These are phyloP conservation scores for Oryzias melastigma DNA, from an alignment of 2,113 vertebrate species.

Conservation along the genomic window DNA sequence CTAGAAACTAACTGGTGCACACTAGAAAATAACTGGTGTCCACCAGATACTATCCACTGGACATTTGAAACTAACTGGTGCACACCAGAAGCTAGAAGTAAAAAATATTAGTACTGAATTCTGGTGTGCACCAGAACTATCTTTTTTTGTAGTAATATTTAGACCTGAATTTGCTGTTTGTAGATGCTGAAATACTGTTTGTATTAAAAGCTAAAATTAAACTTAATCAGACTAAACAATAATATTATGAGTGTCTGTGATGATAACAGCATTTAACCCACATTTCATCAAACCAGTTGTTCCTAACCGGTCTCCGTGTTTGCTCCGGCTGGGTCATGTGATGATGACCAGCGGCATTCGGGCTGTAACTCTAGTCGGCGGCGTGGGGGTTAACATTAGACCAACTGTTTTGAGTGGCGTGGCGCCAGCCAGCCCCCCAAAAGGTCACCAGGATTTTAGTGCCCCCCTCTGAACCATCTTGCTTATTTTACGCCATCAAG, in stretches of 20 bases:
- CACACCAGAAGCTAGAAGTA: too few relatives aligned
- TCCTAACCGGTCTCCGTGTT: constrained; percentile 24
- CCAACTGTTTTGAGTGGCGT: constrained; percentile 70
- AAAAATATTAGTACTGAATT: too few relatives aligned
- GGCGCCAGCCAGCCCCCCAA: constrained; percentile 43
- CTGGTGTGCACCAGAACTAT: too few relatives aligned
- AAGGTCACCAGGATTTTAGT: constrained; percentile 65
- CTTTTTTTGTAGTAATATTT: neutral
- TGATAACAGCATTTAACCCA: constrained; percentile 44
- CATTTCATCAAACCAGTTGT: constrained; percentile 36
- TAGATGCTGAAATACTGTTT: neutral
- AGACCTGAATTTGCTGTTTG: too few relatives aligned
- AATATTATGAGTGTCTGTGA: neutral
- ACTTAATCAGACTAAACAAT: neutral
- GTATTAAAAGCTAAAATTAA: neutral
- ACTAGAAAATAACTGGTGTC: too few relatives aligned
- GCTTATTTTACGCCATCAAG: constrained; percentile 5
- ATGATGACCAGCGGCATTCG: constrained; percentile 49
- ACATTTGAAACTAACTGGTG: too few relatives aligned
- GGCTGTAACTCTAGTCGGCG: constrained; percentile 61
- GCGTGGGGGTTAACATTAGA: constrained; percentile 63
- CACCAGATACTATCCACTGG: too few relatives aligned
- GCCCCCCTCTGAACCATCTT: constrained; percentile 23
- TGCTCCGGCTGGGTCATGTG: constrained; percentile 45
- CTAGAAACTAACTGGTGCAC: too few relatives aligned